Evolutionary conservation across 2,113 vertebrate genomes (phyloP).

Genomic region (Acanthochromis polyacanthus): DNA sequence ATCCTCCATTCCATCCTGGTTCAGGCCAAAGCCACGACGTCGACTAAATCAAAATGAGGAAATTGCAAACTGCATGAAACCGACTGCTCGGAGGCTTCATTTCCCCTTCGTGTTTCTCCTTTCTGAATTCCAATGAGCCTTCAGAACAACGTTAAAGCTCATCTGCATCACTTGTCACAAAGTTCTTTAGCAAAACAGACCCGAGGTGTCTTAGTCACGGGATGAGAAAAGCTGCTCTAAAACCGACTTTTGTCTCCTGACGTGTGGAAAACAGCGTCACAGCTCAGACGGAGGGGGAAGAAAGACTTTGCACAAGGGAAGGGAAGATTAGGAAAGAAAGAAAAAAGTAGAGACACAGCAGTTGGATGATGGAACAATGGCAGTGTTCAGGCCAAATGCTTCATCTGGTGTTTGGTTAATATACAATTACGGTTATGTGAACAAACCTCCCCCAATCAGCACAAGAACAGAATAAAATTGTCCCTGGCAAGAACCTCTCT

Average conservation of each 20-base stretch:
- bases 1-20: neutral
- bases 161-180: constrained; percentile 23
- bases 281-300: constrained; percentile 46
- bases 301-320: constrained; percentile 18
- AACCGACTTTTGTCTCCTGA: constrained; percentile 20
- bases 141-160: neutral
- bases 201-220: constrained; percentile 22
- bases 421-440: neutral
- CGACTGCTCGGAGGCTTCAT: constrained; percentile 55
- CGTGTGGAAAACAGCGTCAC: constrained; percentile 33
- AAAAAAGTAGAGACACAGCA: constrained; percentile 22
- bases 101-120: constrained; percentile 49
- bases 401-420: constrained; percentile 12
- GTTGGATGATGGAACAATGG: constrained; percentile 23
- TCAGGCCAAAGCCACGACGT: constrained; percentile 9
- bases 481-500: neutral
- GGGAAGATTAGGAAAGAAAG: constrained; percentile 2
- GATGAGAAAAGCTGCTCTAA: constrained; percentile 20
- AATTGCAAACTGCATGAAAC: constrained; percentile 58
- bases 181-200: constrained; percentile 48
- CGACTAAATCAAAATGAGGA: constrained; percentile 46
- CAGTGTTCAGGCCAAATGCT: neutral
- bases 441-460: constrained; percentile 5
- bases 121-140: constrained; percentile 22
- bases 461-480: constrained; percentile 3